Evolutionary conservation across 2,888 invertebrate species (phyloP).

Genomic region (Incurvaria masculella): DNA sequence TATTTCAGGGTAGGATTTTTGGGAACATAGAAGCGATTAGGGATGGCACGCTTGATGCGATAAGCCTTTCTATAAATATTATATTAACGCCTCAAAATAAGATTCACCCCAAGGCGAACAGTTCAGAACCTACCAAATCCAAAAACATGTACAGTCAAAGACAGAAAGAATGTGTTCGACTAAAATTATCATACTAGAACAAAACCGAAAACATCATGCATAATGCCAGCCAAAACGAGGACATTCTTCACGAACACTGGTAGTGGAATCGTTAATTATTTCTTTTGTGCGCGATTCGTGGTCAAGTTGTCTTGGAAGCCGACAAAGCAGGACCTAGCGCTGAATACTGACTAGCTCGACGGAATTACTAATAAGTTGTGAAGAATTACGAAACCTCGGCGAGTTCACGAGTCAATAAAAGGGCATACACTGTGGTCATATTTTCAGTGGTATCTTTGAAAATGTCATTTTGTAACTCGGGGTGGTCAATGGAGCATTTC

Average conservation of each 20-base stretch:
- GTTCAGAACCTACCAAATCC: no score
- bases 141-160: background rate
- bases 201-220: conserved; percentile 38
- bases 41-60: no score
- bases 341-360: background rate
- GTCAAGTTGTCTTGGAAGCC: conserved; percentile 45
- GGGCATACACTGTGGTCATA: no score
- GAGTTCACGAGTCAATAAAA: no score
- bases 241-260: conserved; percentile 47
- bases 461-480: no score
- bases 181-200: conserved; percentile 50
- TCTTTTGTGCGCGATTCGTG: conserved; percentile 58
- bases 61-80: no score
- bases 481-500: no score
- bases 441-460: no score
- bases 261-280: conserved; percentile 46
- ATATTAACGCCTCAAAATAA: no score
- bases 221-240: conserved; percentile 8
- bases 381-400: background rate
- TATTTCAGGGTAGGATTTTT: no score
- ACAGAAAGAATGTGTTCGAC: conserved; percentile 45
- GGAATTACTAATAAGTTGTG: background rate
- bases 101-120: no score
- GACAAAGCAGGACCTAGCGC: conserved; percentile 24
- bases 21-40: no score